Conservation (phyloP, 2,797 vertebrate genomes). For the Enteromius paludinosus region DNA sequence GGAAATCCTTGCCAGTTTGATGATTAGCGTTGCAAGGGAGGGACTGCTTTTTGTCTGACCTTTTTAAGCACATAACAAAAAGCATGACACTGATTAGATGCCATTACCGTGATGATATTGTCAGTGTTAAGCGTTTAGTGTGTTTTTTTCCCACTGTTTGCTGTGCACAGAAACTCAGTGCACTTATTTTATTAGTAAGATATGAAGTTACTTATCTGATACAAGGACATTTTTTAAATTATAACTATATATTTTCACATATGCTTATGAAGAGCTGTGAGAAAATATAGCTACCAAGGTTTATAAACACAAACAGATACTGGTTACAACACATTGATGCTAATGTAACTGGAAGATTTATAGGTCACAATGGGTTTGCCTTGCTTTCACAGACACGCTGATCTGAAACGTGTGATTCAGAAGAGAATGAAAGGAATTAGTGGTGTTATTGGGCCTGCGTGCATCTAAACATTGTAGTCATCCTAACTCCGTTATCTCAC, state of each 20-base stretch:
- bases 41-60: slow-evolving; percentile 22
- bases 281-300: not conserved
- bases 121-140: slow-evolving; percentile 16
- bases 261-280: not conserved
- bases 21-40: slow-evolving; percentile 30
- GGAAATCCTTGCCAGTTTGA: slow-evolving; percentile 38
- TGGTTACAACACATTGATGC: not conserved
- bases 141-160: not conserved
- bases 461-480: slow-evolving; percentile 46
- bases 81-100: slow-evolving; percentile 48
- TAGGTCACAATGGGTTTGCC: not conserved
- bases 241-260: not conserved
- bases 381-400: not conserved
- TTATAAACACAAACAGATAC: slow-evolving; percentile 14
- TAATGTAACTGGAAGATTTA: slow-evolving; percentile 5
- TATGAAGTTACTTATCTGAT: slow-evolving; percentile 22
- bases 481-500: slow-evolving; percentile 46
- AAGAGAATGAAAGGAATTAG: slow-evolving; percentile 50
- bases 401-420: slow-evolving; percentile 33
- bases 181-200: slow-evolving; percentile 22
- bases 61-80: slow-evolving; percentile 53
- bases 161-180: slow-evolving; percentile 9
- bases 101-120: slow-evolving; percentile 30
- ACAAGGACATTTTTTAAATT: not conserved
- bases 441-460: slow-evolving; percentile 18